These are phyloP conservation scores for Morone saxatilis DNA, from an alignment of 2,113 vertebrate species.

Conservation along the genomic window DNA sequence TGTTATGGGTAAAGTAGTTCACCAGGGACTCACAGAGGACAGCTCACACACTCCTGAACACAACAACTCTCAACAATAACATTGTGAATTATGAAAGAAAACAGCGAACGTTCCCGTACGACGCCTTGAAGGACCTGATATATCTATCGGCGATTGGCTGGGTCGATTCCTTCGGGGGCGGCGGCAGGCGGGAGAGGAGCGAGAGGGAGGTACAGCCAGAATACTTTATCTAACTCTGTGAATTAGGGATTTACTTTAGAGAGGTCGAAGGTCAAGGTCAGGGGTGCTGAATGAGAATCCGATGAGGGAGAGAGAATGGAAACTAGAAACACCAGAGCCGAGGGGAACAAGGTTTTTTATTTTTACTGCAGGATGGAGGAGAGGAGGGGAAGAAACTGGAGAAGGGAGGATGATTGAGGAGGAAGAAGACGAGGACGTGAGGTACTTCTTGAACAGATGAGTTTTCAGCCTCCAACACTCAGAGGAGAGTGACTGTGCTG, in stretches of 20 bases:
- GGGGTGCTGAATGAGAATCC: neutral
- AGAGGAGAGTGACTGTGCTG: constrained; percentile 14
- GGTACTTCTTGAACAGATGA: constrained; percentile 57
- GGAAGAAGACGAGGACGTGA: constrained; percentile 37
- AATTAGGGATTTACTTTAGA: neutral
- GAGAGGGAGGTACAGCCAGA: too few species aligned
- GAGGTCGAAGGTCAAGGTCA: constrained; percentile 29
- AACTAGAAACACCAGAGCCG: neutral
- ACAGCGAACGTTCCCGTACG: too few species aligned
- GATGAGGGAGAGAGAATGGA: neutral
- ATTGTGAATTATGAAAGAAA: too few species aligned
- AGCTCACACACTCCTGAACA: too few species aligned
- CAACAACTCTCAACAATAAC: too few species aligned
- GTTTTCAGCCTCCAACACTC: constrained; percentile 53
- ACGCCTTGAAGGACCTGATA: too few species aligned
- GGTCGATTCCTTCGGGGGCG: too few species aligned
- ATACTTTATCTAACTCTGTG: too few species aligned
- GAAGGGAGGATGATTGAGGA: constrained; percentile 52
- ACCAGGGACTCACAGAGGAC: neutral
- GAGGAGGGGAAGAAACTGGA: constrained; percentile 40
- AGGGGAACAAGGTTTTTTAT: neutral
- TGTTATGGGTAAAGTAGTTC: constrained; percentile 8
- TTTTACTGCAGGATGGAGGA: constrained; percentile 21
- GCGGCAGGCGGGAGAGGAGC: too few species aligned
- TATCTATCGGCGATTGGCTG: too few species aligned